Percentiles rank a stretch among this genome's conserved stretches.
Evolutionary conservation across 1,140 invertebrate species (phyloP).

Genomic region (Pseudomyrmex dendroicus): DNA sequence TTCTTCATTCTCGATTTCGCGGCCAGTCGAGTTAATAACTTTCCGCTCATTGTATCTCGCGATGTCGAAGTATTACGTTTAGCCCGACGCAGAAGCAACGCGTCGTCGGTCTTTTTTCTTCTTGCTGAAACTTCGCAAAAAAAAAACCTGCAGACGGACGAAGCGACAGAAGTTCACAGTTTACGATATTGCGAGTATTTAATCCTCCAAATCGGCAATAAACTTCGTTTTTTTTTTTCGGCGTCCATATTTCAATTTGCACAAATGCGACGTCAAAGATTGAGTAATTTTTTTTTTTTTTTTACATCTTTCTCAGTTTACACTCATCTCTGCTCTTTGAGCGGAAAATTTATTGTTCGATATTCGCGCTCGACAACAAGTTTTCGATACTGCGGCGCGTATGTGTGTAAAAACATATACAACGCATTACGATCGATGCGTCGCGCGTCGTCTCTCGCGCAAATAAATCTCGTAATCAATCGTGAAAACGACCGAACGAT

Average conservation of each 20-base stretch:
- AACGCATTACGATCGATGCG: not conserved
- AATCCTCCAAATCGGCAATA: not conserved
- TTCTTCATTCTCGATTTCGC: slow-evolving; percentile 21
- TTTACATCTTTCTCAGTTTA: not conserved
- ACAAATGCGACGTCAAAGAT: not conserved
- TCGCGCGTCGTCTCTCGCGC: not conserved
- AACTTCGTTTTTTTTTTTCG: not conserved
- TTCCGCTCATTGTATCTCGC: not conserved
- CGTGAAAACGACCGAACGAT: slow-evolving; percentile 1
- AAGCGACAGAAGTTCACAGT: not conserved
- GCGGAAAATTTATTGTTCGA: slow-evolving; percentile 2
- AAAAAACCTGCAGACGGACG: not conserved
- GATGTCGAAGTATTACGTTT: slow-evolving; percentile 13
- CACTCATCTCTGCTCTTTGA: not conserved
- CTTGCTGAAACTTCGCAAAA: not conserved
- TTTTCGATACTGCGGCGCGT: not conserved
- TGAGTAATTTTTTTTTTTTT: not conserved
- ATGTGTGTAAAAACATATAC: not conserved
- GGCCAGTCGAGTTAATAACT: slow-evolving; percentile 28
- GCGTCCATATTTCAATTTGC: not conserved
- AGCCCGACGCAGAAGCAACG: too few species aligned
- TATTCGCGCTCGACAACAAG: not conserved
- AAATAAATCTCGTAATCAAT: slow-evolving; percentile 40
- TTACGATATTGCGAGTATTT: not conserved
- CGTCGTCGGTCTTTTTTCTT: not conserved